Percentiles rank a stretch among this genome's conserved stretches.
phyloP scores from a whole-genome alignment of 2,113 vertebrate species.

The Cercocebus atys region DNA sequence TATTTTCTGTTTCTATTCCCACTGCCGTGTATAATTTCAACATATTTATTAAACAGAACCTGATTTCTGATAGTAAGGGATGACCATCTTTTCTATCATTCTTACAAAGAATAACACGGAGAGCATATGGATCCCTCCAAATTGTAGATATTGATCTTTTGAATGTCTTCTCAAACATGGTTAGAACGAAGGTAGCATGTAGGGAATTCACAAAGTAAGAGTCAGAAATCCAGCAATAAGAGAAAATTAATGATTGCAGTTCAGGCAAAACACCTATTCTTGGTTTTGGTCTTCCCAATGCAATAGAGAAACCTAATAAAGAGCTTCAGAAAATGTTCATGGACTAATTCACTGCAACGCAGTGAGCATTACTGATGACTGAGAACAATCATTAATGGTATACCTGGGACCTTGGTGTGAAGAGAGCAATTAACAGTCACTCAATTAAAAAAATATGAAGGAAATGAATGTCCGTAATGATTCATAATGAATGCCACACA shows the following conservation, averaged over 20 bases:
- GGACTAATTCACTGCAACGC: background rate
- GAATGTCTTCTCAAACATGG: background rate
- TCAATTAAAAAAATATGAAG: constrained; percentile 50
- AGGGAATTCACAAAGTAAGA: background rate
- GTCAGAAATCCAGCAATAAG: background rate
- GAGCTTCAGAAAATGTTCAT: constrained; percentile 39
- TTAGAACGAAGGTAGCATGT: background rate
- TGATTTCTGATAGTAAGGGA: background rate
- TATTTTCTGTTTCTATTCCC: background rate
- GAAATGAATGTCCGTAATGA: constrained; percentile 62
- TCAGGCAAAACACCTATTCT: constrained; percentile 13
- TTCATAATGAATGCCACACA: constrained; percentile 51
- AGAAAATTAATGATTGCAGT: constrained; percentile 9
- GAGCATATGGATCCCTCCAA: background rate
- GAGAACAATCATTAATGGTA: background rate
- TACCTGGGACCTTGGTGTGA: constrained; percentile 22
- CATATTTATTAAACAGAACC: background rate
- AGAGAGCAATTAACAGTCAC: constrained; percentile 51
- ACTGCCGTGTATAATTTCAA: background rate
- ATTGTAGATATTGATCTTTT: background rate
- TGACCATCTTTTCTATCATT: background rate
- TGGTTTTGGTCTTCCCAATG: background rate
- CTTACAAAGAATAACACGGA: background rate
- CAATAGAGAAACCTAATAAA: constrained; percentile 56
- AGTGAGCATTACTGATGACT: constrained; percentile 15